Percentiles rank a stretch among this genome's conserved stretches.
Evolutionary conservation across 2,113 vertebrate genomes (phyloP).

Genomic region (Vulpes ferrilata): DNA sequence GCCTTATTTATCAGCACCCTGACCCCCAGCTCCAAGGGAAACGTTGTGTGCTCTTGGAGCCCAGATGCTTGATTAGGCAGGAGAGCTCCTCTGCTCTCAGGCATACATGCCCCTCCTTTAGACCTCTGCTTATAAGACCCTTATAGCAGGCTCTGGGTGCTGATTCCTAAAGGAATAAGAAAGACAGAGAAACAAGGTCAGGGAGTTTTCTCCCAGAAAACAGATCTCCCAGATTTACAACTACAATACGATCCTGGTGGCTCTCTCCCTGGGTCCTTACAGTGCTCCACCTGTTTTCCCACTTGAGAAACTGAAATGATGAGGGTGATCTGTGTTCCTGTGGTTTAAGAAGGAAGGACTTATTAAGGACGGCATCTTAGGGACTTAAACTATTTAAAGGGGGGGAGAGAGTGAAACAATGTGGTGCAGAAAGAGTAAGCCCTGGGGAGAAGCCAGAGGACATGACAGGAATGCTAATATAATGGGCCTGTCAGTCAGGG

Average conservation of each 20-base stretch:
- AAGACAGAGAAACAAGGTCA: background rate
- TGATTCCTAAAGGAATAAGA: background rate
- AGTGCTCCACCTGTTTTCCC: background rate
- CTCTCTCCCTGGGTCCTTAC: background rate
- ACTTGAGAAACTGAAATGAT: conserved; percentile 31
- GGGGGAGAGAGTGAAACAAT: background rate
- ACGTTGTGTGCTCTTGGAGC: background rate
- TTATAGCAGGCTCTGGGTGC: background rate
- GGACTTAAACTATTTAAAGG: conserved; percentile 51
- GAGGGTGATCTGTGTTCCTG: background rate
- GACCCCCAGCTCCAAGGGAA: background rate
- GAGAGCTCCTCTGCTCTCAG: background rate
- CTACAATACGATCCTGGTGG: background rate
- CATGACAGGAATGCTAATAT: background rate
- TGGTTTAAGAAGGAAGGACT: conserved; percentile 52
- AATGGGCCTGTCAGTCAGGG: background rate
- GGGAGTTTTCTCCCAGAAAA: background rate
- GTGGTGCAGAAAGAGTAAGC: background rate
- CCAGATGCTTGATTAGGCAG: background rate
- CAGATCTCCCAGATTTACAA: background rate
- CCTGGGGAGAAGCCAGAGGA: conserved; percentile 48
- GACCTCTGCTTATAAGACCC: background rate
- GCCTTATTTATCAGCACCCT: background rate
- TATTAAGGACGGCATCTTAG: conserved; percentile 51
- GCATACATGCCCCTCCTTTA: background rate